Base-by-base conservation (phyloP, 2,113 vertebrate genomes). In the Labeo catla region DNA sequence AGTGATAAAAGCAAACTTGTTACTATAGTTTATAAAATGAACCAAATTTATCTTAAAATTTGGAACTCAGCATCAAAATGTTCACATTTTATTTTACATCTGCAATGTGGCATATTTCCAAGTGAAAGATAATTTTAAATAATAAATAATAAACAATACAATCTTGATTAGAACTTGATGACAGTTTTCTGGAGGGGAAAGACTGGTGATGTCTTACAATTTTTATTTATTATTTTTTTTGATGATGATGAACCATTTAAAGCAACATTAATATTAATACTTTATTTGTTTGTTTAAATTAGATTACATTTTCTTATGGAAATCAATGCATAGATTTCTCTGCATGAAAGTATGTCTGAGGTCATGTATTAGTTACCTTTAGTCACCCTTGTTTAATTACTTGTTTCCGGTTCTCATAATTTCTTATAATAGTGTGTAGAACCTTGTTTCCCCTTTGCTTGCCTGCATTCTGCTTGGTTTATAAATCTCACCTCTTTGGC, bases 401-500 rank as follows among this genome's bases (percentile, higher is more conserved):
- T 73, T 73, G 36, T n/a, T 73, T 73, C 21, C 6, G 70, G 9
- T 73, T 11, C 9, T 11, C 2, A 73, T 45, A 0, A n/a, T 6
- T 45, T 73, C 2, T 21, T 45, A n/a, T n/a, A n/a, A n/a, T n/a
- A n/a, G n/a, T 73, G 19, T 45, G 39, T 3, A 73, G 19, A 2
- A 2, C 5, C 2, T 45, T n/a, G 9, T 11, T 73, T 73, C 39
- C 70, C 39, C 39, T n/a, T 43, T 73, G 19, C 70, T 72, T 72
- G 68, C 9, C 45, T 72, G 39, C 68, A 72, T 72, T 72, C 19
- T 2, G 68, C 19, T n/a, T 73, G 4, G 68, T 45, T 43, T 72
- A 72, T 65, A 66, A 74, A 86, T 76, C 54, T 65, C 50, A 66
- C 12, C 36, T 63, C 85, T 47, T 23, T 50, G n/a, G 4, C 72